These are phyloP conservation scores for Proterorhinus semilunaris DNA, from an alignment of 2,113 vertebrate species.

Conservation along the genomic window DNA sequence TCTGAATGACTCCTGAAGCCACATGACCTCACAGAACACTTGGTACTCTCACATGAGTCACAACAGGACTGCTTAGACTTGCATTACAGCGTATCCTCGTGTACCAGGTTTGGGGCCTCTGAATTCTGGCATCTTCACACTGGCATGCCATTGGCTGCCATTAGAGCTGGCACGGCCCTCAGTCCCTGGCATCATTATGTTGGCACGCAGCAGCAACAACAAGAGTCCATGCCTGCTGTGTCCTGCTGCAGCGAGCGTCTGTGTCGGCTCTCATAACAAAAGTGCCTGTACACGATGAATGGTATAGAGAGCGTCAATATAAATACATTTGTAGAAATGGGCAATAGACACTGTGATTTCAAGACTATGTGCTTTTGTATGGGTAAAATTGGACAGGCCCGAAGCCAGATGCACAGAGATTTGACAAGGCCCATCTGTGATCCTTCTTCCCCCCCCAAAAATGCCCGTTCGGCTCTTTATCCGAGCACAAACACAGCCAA, in stretches of 20 bases:
- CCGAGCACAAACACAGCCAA: slow-evolving; percentile 43
- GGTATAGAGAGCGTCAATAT: neutral
- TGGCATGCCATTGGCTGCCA: slow-evolving; percentile 53
- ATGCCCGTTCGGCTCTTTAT: slow-evolving; percentile 48
- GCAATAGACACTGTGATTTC: neutral
- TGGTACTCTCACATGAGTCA: neutral
- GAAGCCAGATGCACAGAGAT: slow-evolving; percentile 64
- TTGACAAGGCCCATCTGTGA: slow-evolving; percentile 69
- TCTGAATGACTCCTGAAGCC: neutral
- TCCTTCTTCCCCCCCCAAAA: slow-evolving; percentile 43
- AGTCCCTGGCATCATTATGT: slow-evolving; percentile 59
- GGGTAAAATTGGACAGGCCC: slow-evolving; percentile 39
- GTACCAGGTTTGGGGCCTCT: slow-evolving; percentile 17
- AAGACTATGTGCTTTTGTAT: slow-evolving; percentile 2
- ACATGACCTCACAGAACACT: neutral
- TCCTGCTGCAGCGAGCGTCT: slow-evolving; percentile 57
- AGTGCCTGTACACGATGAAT: slow-evolving; percentile 13
- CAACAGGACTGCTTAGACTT: neutral
- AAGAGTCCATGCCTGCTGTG: slow-evolving; percentile 56
- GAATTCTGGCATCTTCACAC: slow-evolving; percentile 27
- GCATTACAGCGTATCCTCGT: slow-evolving; percentile 6
- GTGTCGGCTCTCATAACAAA: slow-evolving; percentile 19
- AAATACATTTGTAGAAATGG: neutral
- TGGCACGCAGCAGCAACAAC: slow-evolving; percentile 56
- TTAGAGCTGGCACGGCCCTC: slow-evolving; percentile 53